Percentiles rank a stretch among this genome's conserved stretches.
phyloP scores from a whole-genome alignment of 2,113 vertebrate genomes.

The Pelecanus crispus region DNA sequence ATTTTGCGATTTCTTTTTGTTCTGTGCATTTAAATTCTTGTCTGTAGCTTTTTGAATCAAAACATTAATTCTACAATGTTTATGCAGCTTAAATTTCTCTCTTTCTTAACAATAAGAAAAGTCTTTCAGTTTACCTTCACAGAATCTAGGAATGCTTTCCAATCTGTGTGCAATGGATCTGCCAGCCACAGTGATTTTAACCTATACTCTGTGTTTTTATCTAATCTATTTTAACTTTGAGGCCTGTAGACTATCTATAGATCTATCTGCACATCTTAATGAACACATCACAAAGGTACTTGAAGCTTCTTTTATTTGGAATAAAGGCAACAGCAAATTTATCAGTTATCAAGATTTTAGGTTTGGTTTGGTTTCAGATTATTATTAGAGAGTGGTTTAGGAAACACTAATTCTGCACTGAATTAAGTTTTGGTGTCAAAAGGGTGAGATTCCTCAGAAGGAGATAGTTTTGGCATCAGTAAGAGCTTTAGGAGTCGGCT shows the following conservation, averaged over 20 bases:
- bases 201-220: background rate
- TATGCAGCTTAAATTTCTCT: background rate
- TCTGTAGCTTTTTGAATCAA: background rate
- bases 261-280: background rate
- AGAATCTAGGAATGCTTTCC: background rate
- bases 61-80: background rate
- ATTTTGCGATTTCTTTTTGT: background rate
- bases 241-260: background rate
- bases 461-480: background rate
- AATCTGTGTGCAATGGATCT: background rate
- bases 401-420: background rate
- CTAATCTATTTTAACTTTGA: background rate
- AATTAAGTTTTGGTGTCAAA: background rate
- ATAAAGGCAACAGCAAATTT: background rate
- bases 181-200: background rate
- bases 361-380: background rate
- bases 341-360: background rate
- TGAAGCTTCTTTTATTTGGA: background rate
- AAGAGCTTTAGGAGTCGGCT: background rate
- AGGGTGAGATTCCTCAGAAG: background rate
- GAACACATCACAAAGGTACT: background rate
- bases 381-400: background rate
- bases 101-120: background rate
- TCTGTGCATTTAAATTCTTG: background rate
- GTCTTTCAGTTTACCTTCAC: background rate